Evolutionary conservation across 2,113 vertebrate species (phyloP).

Genomic region (Saguinus midas): DNA sequence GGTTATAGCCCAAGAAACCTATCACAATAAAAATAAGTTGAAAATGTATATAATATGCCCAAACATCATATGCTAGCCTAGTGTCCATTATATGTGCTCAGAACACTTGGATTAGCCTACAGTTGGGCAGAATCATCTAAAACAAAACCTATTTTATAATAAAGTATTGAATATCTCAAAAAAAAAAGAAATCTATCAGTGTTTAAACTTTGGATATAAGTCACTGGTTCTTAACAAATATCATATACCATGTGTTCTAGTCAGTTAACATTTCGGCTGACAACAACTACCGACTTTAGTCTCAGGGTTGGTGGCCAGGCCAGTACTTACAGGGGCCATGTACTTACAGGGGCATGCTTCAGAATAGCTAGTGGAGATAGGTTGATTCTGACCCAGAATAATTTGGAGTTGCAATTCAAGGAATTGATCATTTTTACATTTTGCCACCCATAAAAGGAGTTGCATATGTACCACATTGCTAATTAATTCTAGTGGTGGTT

Average conservation of each 20-base stretch:
- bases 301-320: not conserved
- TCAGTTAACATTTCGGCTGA: not conserved
- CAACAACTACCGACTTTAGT: not conserved
- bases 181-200: not conserved
- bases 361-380: not conserved
- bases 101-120: not conserved
- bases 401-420: not conserved
- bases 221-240: not conserved
- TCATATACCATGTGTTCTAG: not conserved
- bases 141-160: not conserved
- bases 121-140: not conserved
- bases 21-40: not conserved
- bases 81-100: not conserved
- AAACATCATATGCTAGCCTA: not conserved
- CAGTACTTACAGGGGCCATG: not conserved
- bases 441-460: not conserved
- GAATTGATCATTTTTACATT: not conserved
- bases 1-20: too few relatives aligned
- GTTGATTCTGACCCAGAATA: not conserved
- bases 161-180: not conserved
- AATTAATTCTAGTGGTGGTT: not conserved
- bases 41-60: not conserved
- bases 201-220: slow-evolving; percentile 8
- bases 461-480: not conserved
- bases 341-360: not conserved